Percentiles rank a stretch among this genome's conserved stretches.
Conservation (phyloP, 2,888 invertebrate genomes). For the Hetaerina titia region DNA sequence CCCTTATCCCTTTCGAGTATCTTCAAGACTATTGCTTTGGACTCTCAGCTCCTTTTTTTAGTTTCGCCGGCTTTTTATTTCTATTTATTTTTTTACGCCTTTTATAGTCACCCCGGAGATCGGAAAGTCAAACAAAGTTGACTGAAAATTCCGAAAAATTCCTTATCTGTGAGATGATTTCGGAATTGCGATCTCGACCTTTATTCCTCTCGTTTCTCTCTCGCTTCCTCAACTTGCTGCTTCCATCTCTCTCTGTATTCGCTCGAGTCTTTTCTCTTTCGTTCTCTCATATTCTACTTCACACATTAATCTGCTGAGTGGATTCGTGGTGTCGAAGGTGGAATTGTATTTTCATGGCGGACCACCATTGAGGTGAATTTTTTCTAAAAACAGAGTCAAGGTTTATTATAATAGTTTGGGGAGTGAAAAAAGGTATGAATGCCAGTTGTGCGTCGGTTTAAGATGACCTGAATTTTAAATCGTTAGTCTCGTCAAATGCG, state of each 20-base stretch:
- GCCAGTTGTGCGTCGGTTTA: neutral
- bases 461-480: neutral
- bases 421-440: neutral
- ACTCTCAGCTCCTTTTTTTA: neutral
- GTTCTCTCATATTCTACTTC: neutral
- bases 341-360: neutral
- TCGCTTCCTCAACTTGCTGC: too few species aligned
- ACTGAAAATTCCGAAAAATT: neutral
- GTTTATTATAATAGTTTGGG: neutral
- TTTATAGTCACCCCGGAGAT: neutral
- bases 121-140: conserved; percentile 26
- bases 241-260: too few species aligned
- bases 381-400: neutral
- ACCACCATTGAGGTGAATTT: neutral
- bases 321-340: neutral
- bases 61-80: neutral
- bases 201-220: neutral
- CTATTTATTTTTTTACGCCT: neutral
- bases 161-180: neutral
- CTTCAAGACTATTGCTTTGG: neutral
- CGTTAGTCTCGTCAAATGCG: neutral
- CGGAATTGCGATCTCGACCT: neutral
- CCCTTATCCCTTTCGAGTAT: neutral
- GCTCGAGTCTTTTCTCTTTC: too few species aligned
- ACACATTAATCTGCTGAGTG: neutral